phyloP scores from a whole-genome alignment of 1,140 invertebrate species.

The Drosophila auraria region DNA sequence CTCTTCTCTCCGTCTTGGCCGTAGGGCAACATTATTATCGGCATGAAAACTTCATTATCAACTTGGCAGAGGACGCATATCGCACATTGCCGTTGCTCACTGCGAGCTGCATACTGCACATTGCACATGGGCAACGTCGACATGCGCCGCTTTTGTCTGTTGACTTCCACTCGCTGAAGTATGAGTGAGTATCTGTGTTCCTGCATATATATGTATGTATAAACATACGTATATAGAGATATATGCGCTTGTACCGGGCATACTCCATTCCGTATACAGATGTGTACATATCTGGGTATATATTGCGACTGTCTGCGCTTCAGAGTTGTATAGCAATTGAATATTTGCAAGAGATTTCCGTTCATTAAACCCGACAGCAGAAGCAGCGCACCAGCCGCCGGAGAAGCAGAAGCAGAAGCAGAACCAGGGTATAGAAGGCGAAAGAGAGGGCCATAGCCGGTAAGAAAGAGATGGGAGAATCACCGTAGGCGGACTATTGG shows the following conservation, averaged over 20 bases:
- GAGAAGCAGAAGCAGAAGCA: constrained; percentile 11
- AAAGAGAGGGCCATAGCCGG: not conserved
- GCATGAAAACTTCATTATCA: constrained; percentile 63
- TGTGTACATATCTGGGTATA: constrained; percentile 48
- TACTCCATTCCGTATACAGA: constrained; percentile 29
- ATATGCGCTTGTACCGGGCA: constrained; percentile 13
- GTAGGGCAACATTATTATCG: constrained; percentile 67
- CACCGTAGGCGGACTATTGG: constrained; percentile 32
- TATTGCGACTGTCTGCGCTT: constrained; percentile 65
- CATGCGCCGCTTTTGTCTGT: constrained; percentile 73
- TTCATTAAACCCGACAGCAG: constrained; percentile 80
- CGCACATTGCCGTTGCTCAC: constrained; percentile 22
- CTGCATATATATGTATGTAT: constrained; percentile 32
- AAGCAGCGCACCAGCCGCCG: constrained; percentile 23
- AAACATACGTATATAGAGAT: constrained; percentile 18
- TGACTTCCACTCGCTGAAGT: constrained; percentile 54
- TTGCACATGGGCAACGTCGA: constrained; percentile 51
- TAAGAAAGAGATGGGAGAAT: constrained; percentile 5
- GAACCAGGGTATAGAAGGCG: not conserved
- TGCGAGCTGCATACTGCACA: constrained; percentile 46
- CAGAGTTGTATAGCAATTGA: constrained; percentile 81
- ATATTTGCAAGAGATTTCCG: constrained; percentile 84
- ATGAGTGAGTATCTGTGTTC: constrained; percentile 38
- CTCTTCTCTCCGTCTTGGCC: constrained; percentile 41
- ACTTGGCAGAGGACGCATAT: constrained; percentile 42